Conservation (phyloP, 2,888 invertebrate species). For the Drosophila gaucha region DNA sequence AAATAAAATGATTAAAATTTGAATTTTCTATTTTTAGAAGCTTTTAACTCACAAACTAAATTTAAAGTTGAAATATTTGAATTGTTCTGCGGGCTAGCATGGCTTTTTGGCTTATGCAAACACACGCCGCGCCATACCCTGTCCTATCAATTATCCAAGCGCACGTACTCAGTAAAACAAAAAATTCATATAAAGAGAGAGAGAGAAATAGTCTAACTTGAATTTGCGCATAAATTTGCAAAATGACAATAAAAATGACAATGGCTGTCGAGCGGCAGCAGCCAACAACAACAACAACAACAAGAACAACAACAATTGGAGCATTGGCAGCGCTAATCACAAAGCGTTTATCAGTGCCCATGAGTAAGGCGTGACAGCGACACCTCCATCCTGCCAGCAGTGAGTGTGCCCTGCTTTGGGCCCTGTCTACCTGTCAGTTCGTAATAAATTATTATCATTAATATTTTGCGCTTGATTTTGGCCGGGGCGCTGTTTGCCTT, state of each 20-base stretch:
- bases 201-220: slow-evolving; percentile 5
- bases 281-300: slow-evolving; percentile 13
- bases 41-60: neutral
- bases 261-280: slow-evolving; percentile 30
- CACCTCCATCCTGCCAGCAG: slow-evolving; percentile 3
- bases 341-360: slow-evolving; percentile 64
- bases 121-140: slow-evolving; percentile 11
- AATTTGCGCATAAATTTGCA: slow-evolving; percentile 65
- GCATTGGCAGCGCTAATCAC: slow-evolving; percentile 60
- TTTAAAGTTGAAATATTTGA: neutral
- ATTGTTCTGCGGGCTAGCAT: neutral
- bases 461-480: slow-evolving; percentile 73
- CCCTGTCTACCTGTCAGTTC: slow-evolving; percentile 64
- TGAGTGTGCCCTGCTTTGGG: neutral
- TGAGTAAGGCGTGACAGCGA: slow-evolving; percentile 42
- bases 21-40: neutral
- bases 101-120: slow-evolving; percentile 27
- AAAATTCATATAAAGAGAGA: neutral
- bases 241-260: slow-evolving; percentile 67
- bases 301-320: slow-evolving; percentile 13
- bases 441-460: slow-evolving; percentile 74
- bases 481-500: slow-evolving; percentile 27
- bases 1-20: neutral
- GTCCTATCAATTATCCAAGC: slow-evolving; percentile 39
- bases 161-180: slow-evolving; percentile 42